Percentiles rank a stretch among this genome's conserved stretches.
Conservation (phyloP, 2,797 vertebrate genomes). For the Poecilia velifera region DNA sequence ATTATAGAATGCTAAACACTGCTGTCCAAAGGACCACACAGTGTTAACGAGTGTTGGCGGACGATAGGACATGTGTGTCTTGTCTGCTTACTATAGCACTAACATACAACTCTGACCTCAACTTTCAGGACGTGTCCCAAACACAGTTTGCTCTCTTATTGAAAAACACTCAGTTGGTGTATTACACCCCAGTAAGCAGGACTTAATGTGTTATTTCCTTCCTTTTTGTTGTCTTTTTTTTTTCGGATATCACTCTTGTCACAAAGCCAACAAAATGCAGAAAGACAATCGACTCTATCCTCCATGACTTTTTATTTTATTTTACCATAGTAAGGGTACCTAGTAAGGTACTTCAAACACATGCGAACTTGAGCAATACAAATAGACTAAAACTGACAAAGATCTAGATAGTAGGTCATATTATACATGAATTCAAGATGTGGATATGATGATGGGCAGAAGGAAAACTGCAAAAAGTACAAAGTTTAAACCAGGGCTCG, state of each 20-base stretch:
- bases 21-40: constrained; percentile 67
- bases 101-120: constrained; percentile 50
- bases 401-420: not conserved
- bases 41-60: constrained; percentile 74
- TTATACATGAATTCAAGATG: not conserved
- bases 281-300: not conserved
- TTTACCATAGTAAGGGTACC: not conserved
- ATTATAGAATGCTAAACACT: constrained; percentile 78
- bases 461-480: not conserved
- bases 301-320: not conserved
- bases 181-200: constrained; percentile 5
- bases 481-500: not conserved
- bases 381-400: not conserved
- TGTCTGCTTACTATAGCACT: constrained; percentile 50
- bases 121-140: constrained; percentile 25
- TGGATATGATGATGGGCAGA: not conserved
- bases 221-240: not conserved
- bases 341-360: not conserved
- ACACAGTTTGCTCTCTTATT: constrained; percentile 8
- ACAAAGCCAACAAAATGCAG: not conserved
- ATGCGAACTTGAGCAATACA: not conserved
- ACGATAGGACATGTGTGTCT: constrained; percentile 57
- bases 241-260: not conserved
- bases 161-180: constrained; percentile 8
- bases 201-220: not conserved